Evolutionary conservation across 2,797 vertebrate genomes (phyloP).

Genomic region (Bradypus variegatus): DNA sequence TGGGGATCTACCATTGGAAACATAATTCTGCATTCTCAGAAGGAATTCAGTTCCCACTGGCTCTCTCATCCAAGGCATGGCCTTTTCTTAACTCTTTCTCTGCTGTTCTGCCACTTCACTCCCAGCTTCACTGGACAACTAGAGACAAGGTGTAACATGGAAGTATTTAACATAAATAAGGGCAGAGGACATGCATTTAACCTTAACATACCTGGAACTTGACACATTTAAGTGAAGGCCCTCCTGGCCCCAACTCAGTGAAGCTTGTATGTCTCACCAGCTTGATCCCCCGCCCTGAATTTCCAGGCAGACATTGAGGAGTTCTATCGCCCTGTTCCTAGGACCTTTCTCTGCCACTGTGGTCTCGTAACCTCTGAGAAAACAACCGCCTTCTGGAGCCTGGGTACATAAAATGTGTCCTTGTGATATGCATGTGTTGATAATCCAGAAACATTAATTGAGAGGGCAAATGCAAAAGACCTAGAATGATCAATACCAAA

Average conservation of each 20-base stretch:
- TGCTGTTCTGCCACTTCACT: neutral
- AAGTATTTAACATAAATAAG: neutral
- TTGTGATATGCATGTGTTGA: neutral
- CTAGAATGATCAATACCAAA: constrained; percentile 1
- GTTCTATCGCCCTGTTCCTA: neutral
- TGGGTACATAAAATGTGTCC: neutral
- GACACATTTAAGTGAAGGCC: constrained; percentile 2
- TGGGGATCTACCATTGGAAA: neutral
- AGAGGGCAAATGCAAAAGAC: neutral
- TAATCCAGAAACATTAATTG: neutral
- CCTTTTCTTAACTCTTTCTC: constrained; percentile 5
- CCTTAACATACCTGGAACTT: constrained; percentile 1
- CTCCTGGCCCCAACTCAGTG: neutral
- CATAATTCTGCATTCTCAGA: constrained; percentile 1
- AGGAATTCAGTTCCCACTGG: neutral
- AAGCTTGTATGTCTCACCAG: constrained; percentile 10
- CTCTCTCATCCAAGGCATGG: neutral
- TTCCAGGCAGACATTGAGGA: neutral
- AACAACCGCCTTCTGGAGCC: constrained; percentile 4
- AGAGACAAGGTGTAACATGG: neutral
- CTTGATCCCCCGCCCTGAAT: neutral
- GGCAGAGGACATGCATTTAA: neutral
- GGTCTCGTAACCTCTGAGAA: constrained; percentile 26
- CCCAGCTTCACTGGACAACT: neutral
- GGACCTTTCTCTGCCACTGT: neutral